phyloP scores from a whole-genome alignment of 2,888 invertebrate species.

The Pachycephus smyrnensis region DNA sequence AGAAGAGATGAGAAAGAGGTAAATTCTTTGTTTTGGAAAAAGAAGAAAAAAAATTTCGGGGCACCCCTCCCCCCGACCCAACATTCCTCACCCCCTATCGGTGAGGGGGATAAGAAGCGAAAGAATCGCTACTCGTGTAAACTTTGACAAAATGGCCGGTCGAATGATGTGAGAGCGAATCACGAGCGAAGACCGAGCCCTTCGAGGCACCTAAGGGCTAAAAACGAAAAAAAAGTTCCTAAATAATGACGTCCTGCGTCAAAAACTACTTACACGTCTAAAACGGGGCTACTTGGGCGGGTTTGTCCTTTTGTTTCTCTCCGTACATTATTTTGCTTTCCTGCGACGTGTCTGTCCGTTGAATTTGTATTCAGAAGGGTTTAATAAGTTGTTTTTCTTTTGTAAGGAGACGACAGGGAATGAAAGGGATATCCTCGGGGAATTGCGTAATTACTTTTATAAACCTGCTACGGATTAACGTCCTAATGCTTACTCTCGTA shows the following conservation, averaged over 20 bases:
- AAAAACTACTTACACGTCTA: constrained; percentile 47
- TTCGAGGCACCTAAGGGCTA: constrained; percentile 58
- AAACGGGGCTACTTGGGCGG: not conserved
- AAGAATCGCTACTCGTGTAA: not conserved
- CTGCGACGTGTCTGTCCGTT: not conserved
- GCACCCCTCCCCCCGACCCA: too few relatives aligned
- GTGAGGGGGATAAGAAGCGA: not conserved
- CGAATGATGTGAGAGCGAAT: constrained; percentile 8
- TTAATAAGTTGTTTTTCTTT: not conserved
- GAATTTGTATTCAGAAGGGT: not conserved
- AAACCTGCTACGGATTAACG: constrained; percentile 26
- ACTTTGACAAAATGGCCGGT: not conserved
- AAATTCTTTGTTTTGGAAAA: not conserved
- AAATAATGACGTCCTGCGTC: constrained; percentile 63
- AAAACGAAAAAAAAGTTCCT: constrained; percentile 31
- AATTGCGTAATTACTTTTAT: constrained; percentile 29
- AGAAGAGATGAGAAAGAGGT: not conserved
- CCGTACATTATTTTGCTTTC: not conserved
- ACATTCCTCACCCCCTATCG: too few relatives aligned
- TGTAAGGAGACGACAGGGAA: not conserved
- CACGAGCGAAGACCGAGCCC: constrained; percentile 51
- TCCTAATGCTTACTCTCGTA: constrained; percentile 37
- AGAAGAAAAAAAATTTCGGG: not conserved
- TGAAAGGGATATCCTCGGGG: constrained; percentile 5
- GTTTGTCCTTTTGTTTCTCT: not conserved